Percentiles rank a stretch among this genome's conserved stretches.
These are phyloP conservation scores for Portunus trituberculatus DNA, from an alignment of 1,140 invertebrate species.

Conservation along the genomic window DNA sequence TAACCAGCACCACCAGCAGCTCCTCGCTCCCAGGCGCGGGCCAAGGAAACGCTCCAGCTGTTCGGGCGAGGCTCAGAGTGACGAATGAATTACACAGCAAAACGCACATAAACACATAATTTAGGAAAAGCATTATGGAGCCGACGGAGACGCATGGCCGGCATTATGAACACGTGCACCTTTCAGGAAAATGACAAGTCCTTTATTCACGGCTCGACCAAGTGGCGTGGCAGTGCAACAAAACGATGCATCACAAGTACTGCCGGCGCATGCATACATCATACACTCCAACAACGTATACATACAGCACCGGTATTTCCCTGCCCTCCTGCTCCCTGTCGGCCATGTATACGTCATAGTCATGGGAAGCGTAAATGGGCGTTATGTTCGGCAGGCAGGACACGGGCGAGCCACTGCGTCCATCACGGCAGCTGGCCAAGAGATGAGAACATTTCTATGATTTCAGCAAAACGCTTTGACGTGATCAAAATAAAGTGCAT, in stretches of 20 bases:
- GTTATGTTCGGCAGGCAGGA: constrained; percentile 9
- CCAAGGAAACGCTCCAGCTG: constrained; percentile 1
- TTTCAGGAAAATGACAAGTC: constrained; percentile 74
- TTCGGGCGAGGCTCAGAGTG: constrained; percentile 39
- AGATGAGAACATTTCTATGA: constrained; percentile 77
- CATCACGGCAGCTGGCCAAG: constrained; percentile 53
- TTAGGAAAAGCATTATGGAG: constrained; percentile 68
- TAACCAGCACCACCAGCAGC: neutral
- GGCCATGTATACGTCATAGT: constrained; percentile 36
- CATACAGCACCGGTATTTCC: neutral
- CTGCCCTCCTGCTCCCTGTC: neutral
- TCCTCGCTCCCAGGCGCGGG: neutral
- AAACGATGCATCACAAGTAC: constrained; percentile 59
- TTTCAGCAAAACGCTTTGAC: constrained; percentile 77
- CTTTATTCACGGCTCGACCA: constrained; percentile 70
- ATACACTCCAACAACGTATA: neutral
- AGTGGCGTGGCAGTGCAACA: constrained; percentile 72
- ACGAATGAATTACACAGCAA: constrained; percentile 65
- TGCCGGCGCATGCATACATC: constrained; percentile 36
- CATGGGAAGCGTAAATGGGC: neutral
- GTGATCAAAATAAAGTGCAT: constrained; percentile 78
- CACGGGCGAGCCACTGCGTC: constrained; percentile 23
- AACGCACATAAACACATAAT: constrained; percentile 73
- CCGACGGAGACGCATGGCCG: constrained; percentile 61
- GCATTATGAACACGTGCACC: constrained; percentile 74